Evolutionary conservation across 2,797 vertebrate genomes (phyloP), one percentile per base, ranked within the genome.

Genomic region (Pangasius mekongensis): DNA sequence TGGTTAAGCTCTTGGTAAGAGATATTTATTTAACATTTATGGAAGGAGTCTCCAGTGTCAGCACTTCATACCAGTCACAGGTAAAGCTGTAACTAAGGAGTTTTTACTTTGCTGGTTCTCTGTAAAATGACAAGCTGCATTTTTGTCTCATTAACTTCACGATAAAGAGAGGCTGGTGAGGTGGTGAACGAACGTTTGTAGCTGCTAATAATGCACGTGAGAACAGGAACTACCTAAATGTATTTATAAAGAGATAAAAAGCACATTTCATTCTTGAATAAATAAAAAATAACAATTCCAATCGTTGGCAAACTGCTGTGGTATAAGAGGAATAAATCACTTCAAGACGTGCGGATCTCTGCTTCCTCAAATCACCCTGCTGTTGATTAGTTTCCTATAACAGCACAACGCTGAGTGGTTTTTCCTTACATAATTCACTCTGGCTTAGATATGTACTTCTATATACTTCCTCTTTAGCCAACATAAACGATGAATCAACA

Each of bases 401-500:
- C 22, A 8, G 33, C 27, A n/a, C 14, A 83, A 43, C 3, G 0
- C 22, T 39, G 36, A 83, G 27, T n/a, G 27, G 33, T 66, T 47
- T 33, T 54, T 84, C 27, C 62, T 49, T 20, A 67, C 43, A 78
- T 71, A 76, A 69, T 66, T 74, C 43, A 66, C 64, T 14, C 60
- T n/a, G 10, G 14, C 1, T 74, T 58, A 84, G 30, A 84, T 33
- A 60, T 24, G 43, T 1, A 30, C 76, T 82, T 89, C 84, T 33
- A 60, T 16, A 56, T 1, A 30, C 76, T 82, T 86, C 84, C 64
- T 62, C n/a, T 69, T 80, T 16, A n/a, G 69, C 60, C 80, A 83
- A 78, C 27, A 43, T 83, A 83, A 89, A 89, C 85, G 36, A 49
- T 67, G 87, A 85, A 67, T 85, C 73, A 88, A 85, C 80, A 52